These are phyloP conservation scores for Andinoacara biseriatus DNA, from an alignment of 2,113 vertebrate species.

Conservation along the genomic window DNA sequence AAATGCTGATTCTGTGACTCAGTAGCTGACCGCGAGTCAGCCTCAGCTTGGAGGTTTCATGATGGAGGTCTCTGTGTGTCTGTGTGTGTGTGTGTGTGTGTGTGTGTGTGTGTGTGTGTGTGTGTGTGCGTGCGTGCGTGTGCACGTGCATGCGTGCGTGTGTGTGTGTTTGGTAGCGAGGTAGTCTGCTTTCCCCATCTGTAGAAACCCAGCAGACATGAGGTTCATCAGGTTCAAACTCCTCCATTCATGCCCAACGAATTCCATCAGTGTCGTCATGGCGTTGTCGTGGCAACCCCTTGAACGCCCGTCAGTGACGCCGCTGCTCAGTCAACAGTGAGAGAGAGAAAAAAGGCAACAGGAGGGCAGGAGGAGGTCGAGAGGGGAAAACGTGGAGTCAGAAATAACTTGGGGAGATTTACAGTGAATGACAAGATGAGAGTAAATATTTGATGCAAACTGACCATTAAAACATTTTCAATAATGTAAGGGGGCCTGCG, in stretches of 20 bases:
- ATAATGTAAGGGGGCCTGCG: conserved; percentile 32
- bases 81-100: background rate
- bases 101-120: background rate
- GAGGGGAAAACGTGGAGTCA: conserved; percentile 17
- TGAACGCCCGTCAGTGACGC: conserved; percentile 53
- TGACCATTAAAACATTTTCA: conserved; percentile 43
- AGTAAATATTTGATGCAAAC: conserved; percentile 48
- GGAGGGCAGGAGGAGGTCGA: conserved; percentile 23
- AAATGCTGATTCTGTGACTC: background rate
- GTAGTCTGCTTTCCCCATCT: background rate
- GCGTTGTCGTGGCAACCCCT: conserved; percentile 70
- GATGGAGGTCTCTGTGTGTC: background rate
- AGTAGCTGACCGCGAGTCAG: background rate
- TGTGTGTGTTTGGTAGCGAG: background rate
- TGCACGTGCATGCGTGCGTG: no score
- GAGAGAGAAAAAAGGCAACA: conserved; percentile 17
- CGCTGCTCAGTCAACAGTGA: conserved; percentile 55
- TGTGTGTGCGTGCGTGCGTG: background rate
- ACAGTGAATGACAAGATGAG: conserved; percentile 29
- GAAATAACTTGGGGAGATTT: conserved; percentile 20
- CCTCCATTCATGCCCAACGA: conserved; percentile 60
- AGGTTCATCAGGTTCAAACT: conserved; percentile 46
- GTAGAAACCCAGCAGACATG: conserved; percentile 12
- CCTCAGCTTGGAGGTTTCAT: background rate
- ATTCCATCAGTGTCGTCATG: conserved; percentile 69